Base-by-base conservation (phyloP, 2,797 vertebrate species). In the Labeo calbasu region DNA sequence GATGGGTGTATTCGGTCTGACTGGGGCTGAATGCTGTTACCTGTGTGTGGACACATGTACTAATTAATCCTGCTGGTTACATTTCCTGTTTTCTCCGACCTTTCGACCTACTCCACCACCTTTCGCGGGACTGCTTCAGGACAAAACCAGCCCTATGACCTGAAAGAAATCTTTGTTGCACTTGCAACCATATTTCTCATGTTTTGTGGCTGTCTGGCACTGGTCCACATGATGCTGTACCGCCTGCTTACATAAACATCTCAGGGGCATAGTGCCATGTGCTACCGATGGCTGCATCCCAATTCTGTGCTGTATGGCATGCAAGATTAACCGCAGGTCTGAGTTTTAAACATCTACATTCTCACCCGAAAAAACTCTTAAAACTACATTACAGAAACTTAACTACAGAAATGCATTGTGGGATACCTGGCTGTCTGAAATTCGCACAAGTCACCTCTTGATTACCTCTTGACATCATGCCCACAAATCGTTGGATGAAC, bases 161-260 rank as follows among this genome's bases (percentile, higher is more conserved):
- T 69, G 17, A 69, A 40, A 40, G 15, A 69, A 79, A 65, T 40
- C 46, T 66, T 65, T 46, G 23, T 55, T 79, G 65, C 55, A 19
- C 71, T 11, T 83, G 57, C 53, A 55, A 61, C 23, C 63, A 61
- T 79, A 80, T 69, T 75, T 70, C 57, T 36, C 14, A 57, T 80
- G 82, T 79, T 69, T 66, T 28, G 28, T 57, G 21, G 72, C 81
- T 75, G 70, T 73, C 76, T 86, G 85, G 85, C 85, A 83, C 65
- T 36, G 68, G 68, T 86, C 85, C 85, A 86, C 70, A 75, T 28
- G 21, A 32, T 70, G 61, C 17, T 82, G 80, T 82, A 82, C 40
- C 23, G 77, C 69, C 17, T 21, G 28, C 57, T 66, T 71, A 75
- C 76, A 55, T 21, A 61, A 78, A 19, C 32, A 78, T 63, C 68